Percentiles rank a stretch among this genome's conserved stretches.
These are phyloP conservation scores for Ganaspis sp. DNA, from an alignment of 1,140 invertebrate species.

Conservation along the genomic window DNA sequence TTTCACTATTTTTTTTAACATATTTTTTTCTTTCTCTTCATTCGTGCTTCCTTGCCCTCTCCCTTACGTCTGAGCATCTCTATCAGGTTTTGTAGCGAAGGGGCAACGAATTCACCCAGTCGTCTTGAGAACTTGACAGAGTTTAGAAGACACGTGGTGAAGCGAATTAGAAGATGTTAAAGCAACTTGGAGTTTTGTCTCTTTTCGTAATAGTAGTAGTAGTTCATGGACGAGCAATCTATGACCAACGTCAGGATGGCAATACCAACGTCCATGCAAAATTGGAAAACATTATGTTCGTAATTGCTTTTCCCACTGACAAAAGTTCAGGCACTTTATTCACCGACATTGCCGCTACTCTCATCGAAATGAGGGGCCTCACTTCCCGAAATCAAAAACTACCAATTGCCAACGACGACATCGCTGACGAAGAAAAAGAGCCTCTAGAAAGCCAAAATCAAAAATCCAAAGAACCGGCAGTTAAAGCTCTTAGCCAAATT, in stretches of 20 bases:
- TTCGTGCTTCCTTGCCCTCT: conserved; percentile 41
- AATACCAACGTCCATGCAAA: conserved; percentile 71
- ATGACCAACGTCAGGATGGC: conserved; percentile 75
- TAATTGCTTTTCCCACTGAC: conserved; percentile 58
- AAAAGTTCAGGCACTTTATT: conserved; percentile 37
- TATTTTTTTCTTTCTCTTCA: neutral
- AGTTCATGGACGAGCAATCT: conserved; percentile 49
- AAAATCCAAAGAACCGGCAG: neutral
- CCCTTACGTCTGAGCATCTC: conserved; percentile 27
- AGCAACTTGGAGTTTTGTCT: neutral
- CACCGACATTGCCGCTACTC: conserved; percentile 46
- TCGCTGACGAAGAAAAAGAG: conserved; percentile 50
- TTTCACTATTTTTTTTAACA: neutral
- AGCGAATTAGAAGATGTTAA: neutral
- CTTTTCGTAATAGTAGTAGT: neutral
- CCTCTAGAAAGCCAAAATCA: conserved; percentile 45
- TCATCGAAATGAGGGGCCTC: conserved; percentile 44
- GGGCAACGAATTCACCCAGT: conserved; percentile 42
- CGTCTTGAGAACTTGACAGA: conserved; percentile 44
- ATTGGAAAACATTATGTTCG: conserved; percentile 71
- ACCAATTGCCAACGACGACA: conserved; percentile 33
- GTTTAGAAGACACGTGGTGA: conserved; percentile 33
- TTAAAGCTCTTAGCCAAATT: conserved; percentile 14
- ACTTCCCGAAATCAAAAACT: conserved; percentile 34
- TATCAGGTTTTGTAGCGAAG: conserved; percentile 21